Conservation (phyloP, 2,797 vertebrate species). For the Chelonia mydas region DNA sequence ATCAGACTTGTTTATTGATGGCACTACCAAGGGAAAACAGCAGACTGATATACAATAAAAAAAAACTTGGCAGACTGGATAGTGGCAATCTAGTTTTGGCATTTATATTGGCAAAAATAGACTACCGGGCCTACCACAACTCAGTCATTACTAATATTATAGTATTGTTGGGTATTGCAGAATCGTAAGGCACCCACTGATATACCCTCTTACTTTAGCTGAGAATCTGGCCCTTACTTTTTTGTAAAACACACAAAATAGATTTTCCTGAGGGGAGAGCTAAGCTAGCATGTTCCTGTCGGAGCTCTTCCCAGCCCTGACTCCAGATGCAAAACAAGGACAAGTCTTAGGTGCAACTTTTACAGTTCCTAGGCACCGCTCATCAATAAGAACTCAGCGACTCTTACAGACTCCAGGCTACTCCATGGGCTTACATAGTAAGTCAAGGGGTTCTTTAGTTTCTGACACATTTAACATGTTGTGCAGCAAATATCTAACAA, state of each 20-base stretch:
- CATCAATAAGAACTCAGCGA: conserved; percentile 32
- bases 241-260: neutral
- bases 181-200: neutral
- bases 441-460: neutral
- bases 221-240: neutral
- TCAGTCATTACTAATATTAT: conserved; percentile 74
- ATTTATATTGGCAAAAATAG: conserved; percentile 84
- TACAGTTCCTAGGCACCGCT: conserved; percentile 21
- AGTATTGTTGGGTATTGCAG: neutral
- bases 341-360: conserved; percentile 35
- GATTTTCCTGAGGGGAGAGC: conserved; percentile 19
- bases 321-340: conserved; percentile 20
- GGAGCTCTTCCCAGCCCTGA: conserved; percentile 33
- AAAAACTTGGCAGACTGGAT: conserved; percentile 83
- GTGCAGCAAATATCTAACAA: neutral
- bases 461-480: neutral
- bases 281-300: conserved; percentile 22
- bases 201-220: neutral
- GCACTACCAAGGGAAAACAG: conserved; percentile 84
- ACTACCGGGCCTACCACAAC: conserved; percentile 79
- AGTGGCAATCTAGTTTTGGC: conserved; percentile 80
- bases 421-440: fast-evolving
- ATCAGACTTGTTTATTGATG: conserved; percentile 85
- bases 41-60: conserved; percentile 86
- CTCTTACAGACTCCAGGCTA: conserved; percentile 37